These are phyloP conservation scores for Camponotus floridanus DNA, from an alignment of 1,140 invertebrate species.

Conservation along the genomic window DNA sequence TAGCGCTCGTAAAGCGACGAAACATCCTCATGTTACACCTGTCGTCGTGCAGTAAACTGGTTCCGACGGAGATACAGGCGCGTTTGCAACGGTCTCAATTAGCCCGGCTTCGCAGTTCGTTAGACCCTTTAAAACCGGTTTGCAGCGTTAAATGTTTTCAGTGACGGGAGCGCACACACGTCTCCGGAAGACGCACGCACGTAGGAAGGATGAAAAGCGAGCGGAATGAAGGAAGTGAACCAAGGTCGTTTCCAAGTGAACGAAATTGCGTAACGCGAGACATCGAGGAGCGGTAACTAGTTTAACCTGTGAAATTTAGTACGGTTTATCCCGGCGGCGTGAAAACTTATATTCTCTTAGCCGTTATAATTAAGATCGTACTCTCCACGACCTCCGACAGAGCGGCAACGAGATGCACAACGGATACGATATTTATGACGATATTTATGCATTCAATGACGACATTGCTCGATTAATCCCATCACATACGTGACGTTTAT, in stretches of 20 bases:
- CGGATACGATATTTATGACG: not conserved
- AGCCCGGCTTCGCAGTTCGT: constrained; percentile 78
- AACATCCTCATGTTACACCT: constrained; percentile 74
- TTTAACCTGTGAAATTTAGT: constrained; percentile 64
- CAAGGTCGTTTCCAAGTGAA: constrained; percentile 59
- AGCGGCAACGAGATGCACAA: not conserved
- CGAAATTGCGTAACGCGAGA: constrained; percentile 62
- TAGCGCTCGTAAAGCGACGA: constrained; percentile 73
- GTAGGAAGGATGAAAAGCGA: constrained; percentile 58
- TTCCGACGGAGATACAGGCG: constrained; percentile 65
- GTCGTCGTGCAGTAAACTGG: constrained; percentile 72
- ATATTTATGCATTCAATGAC: not conserved
- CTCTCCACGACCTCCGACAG: not conserved
- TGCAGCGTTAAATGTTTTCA: constrained; percentile 71
- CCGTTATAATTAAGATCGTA: constrained; percentile 19
- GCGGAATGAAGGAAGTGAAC: constrained; percentile 60
- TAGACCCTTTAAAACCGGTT: constrained; percentile 78
- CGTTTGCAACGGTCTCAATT: constrained; percentile 76
- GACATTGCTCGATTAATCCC: not conserved
- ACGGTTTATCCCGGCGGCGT: constrained; percentile 43
- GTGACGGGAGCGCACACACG: constrained; percentile 50
- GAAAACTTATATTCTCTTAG: constrained; percentile 59
- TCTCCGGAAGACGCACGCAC: constrained; percentile 22
- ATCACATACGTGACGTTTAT: not conserved
- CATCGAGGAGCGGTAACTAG: constrained; percentile 49